These are phyloP conservation scores for Acleris cristana DNA, from an alignment of 2,888 invertebrate genomes.

Conservation along the genomic window DNA sequence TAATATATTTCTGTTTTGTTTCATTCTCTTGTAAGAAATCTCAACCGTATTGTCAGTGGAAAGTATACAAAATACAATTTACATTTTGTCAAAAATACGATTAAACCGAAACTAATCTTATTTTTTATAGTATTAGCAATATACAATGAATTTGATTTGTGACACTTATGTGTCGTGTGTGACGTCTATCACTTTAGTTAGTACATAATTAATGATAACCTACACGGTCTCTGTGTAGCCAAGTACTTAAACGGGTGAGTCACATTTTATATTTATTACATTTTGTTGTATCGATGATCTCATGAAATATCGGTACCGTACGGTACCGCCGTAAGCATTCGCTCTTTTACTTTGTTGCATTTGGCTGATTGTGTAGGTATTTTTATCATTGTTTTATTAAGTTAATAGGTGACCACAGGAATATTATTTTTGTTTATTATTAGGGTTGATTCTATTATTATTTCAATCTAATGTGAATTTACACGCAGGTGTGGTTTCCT, in stretches of 20 bases:
- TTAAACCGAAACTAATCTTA: not conserved
- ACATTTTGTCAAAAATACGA: not conserved
- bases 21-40: conserved; percentile 59
- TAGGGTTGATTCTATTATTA: not conserved
- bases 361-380: conserved; percentile 10
- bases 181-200: conserved; percentile 63
- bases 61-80: conserved; percentile 9
- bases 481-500: no score
- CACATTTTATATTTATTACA: conserved; percentile 83
- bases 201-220: conserved; percentile 73
- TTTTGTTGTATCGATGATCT: conserved; percentile 82
- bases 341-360: conserved; percentile 24
- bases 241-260: conserved; percentile 79
- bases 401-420: no score
- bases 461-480: no score
- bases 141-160: conserved; percentile 40
- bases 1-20: conserved; percentile 67
- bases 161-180: conserved; percentile 62
- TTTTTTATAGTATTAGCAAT: conserved; percentile 1
- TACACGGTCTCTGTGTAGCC: conserved; percentile 76
- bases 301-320: conserved; percentile 61
- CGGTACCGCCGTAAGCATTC: conserved; percentile 44
- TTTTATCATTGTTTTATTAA: no score
- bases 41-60: conserved; percentile 32
- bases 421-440: not conserved